These are phyloP conservation scores for Hipparchia semele DNA, from an alignment of 2,888 invertebrate species.

Conservation along the genomic window DNA sequence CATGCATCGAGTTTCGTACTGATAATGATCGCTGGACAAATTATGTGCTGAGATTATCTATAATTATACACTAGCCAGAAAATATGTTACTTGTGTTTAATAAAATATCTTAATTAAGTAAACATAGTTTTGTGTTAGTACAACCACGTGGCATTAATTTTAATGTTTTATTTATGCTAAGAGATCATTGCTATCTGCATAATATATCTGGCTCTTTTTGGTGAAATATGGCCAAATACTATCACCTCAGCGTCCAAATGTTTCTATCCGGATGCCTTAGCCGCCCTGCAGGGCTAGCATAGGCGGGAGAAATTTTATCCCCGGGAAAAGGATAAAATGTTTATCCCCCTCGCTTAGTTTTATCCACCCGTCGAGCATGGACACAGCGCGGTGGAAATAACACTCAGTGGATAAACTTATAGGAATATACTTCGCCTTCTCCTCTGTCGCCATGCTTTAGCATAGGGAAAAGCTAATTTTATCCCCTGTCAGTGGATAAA, in stretches of 20 bases:
- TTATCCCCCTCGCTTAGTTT: too few species aligned
- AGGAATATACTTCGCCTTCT: too few species aligned
- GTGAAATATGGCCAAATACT: neutral
- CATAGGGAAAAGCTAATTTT: too few species aligned
- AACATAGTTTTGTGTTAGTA: conserved; percentile 9
- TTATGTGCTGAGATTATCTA: conserved; percentile 19
- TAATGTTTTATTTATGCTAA: conserved; percentile 50
- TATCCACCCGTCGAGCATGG: too few species aligned
- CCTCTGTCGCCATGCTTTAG: too few species aligned
- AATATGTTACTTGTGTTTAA: conserved; percentile 8
- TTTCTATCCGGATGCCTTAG: too few species aligned
- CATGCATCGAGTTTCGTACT: conserved; percentile 18
- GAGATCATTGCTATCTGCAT: neutral
- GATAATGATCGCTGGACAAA: conserved; percentile 23
- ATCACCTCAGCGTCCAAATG: neutral
- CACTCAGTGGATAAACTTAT: too few species aligned
- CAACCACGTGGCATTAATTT: neutral
- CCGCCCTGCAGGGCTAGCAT: too few species aligned
- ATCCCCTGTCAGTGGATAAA: too few species aligned
- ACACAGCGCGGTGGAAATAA: too few species aligned
- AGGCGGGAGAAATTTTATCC: too few species aligned
- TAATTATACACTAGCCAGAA: conserved; percentile 18
- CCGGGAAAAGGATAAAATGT: too few species aligned
- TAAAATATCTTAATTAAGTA: conserved; percentile 19
- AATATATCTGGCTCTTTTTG: neutral